Base-by-base conservation (phyloP, 2,797 vertebrate genomes). In the Squalus acanthias region DNA sequence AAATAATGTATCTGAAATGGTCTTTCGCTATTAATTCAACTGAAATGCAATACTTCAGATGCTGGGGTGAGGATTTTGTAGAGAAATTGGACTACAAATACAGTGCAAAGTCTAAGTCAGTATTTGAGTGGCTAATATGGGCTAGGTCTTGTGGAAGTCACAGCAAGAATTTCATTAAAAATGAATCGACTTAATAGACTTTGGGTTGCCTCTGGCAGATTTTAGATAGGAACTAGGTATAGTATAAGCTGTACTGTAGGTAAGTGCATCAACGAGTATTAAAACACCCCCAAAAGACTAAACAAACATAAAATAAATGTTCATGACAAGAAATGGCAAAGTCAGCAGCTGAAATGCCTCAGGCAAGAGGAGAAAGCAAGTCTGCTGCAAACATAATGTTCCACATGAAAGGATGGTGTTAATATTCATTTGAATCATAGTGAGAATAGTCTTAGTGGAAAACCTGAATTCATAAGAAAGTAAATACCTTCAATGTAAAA, bases 341-440 rank as follows among this genome's bases (percentile, higher is more conserved):
- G 65, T 93, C 91, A 69, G 91, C 91, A 93, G 65, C 91, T 93
- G 65, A 93, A 93, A 93, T 69, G 91, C 91, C 91, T 93, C 65
- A 69, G 91, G 91, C 91, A 46, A 67, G n/a, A 39, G 65, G 91
- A 67, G n/a, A 46, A 93, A 93, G 91, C 20, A 46, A 67, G 91
- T 93, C 63, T 9, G 91, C 91, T 67, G 65, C 65, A 93, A 69
- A 65, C 91, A 93, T 93, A 93, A 93, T 93, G 91, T 93, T 93
- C 91, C 91, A 93, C 63, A 46, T 93, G 91, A 93, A 69, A 69
- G 91, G 91, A 46, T 46, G 17, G 65, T 46, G n/a, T 93, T 93
- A 93, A 93, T 46, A 65, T 93, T 69, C 63, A 69, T 93, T 39
- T 24, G 63, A 93, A 46, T 93, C n/a, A 69, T 67, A 69, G 91